phyloP scores from a whole-genome alignment of 2,888 invertebrate species.

The Quadroppia sp. region DNA sequence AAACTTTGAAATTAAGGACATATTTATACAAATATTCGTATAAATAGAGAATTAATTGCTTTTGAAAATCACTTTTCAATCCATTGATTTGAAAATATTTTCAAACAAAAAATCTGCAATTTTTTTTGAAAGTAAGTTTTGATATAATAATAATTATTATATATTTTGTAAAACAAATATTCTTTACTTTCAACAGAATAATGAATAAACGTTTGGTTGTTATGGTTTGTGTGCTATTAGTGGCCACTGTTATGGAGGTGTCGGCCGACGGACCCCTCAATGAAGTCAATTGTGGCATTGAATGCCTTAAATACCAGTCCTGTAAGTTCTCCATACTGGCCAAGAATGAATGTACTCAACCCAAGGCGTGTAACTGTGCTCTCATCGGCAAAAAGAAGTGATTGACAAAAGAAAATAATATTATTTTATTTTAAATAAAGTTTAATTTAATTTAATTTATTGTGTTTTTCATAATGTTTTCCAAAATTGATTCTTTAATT shows the following conservation, averaged over 20 bases:
- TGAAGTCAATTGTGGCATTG: not conserved
- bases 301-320: not conserved
- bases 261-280: not conserved
- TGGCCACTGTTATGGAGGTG: not conserved
- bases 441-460: too few relatives aligned
- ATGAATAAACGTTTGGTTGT: not conserved
- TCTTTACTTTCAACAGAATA: not conserved
- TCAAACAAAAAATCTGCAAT: not conserved
- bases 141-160: not conserved
- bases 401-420: not conserved
- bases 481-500: too few relatives aligned
- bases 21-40: too few relatives aligned
- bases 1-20: too few relatives aligned
- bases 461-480: too few relatives aligned
- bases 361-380: not conserved
- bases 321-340: conserved; percentile 3
- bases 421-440: not conserved
- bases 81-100: too few relatives aligned
- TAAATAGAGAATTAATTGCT: too few relatives aligned
- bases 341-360: not conserved
- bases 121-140: not conserved
- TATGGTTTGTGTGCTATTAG: not conserved
- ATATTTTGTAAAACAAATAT: too few relatives aligned
- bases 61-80: too few relatives aligned
- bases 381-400: not conserved